Evolutionary conservation across 2,113 vertebrate genomes (phyloP), one percentile per base, ranked within the genome.

Genomic region (Alosa alosa): DNA sequence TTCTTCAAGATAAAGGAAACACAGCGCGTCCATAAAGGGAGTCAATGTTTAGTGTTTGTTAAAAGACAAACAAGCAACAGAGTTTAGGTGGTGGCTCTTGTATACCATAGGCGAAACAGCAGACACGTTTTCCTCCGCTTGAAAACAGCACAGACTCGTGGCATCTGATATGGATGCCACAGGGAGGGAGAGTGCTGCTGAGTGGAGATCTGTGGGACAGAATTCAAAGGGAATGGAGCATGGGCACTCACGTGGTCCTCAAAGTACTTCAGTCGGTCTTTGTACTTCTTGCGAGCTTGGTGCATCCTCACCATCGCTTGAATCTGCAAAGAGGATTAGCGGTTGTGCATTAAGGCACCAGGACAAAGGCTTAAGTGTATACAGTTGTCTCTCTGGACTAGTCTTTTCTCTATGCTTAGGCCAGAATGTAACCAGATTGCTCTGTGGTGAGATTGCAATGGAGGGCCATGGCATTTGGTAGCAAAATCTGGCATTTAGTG

Each of bases 291-390:
- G 87, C 97, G 95, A 85, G 97, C 96, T 89, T 98, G 98, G 86
- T 98, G 95, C 98, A 99, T 99, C 89, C 97, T 96, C 44, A 97
- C 95, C 95, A 98, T 92, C 0, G 98, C 95, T 0, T 99, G 98
- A 90, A 99, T 97, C 98, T 99, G 90, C 90, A 55, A 5, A 52
- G 83, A 1, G 8, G 25, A 72, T 72, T 31, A 72, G 64, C 8
- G n/a, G 3, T 36, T 72, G 25, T 72, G 64, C 13, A 10, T 31
- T 72, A 31, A 10, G 55, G 25, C 15, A 15, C 15, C 55, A 9
- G 25, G 39, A 60, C 55, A 57, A 72, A 72, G 25, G 83, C 55
- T 22, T 72, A 18, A 47, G 17, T 31, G 44, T 25, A 78, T 46
- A 5, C 72, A 39, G 22, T 20, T 72, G 57, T 72, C 64, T 72